These are phyloP conservation scores for Chamaea fasciata DNA, from an alignment of 2,113 vertebrate genomes.

Conservation along the genomic window DNA sequence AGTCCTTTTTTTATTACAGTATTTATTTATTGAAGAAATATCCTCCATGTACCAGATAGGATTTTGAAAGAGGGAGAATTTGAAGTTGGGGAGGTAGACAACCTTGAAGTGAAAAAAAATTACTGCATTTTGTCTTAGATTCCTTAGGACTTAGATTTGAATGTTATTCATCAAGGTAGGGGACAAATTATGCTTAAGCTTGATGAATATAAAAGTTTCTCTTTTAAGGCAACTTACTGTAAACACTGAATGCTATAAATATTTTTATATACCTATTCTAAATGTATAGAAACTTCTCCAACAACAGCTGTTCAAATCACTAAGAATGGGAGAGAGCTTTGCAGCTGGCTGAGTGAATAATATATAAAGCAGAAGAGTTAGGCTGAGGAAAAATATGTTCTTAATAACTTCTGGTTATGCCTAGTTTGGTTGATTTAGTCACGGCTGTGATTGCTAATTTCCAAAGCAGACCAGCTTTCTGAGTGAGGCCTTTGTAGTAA, in stretches of 20 bases:
- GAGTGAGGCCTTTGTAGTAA: neutral
- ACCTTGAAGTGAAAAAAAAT: neutral
- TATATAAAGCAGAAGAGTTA: neutral
- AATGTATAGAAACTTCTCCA: neutral
- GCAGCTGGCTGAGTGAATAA: neutral
- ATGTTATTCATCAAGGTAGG: neutral
- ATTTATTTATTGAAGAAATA: conserved; percentile 17
- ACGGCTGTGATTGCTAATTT: neutral
- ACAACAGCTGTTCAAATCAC: neutral
- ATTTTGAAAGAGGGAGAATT: neutral
- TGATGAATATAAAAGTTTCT: neutral
- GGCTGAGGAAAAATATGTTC: neutral
- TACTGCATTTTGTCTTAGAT: neutral
- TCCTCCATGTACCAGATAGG: neutral
- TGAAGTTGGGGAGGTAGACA: neutral
- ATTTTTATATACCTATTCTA: neutral
- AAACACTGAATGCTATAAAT: neutral
- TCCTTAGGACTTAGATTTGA: neutral
- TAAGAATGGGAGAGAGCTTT: neutral
- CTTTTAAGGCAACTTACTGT: neutral
- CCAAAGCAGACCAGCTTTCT: neutral
- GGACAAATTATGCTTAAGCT: neutral
- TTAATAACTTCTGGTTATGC: neutral
- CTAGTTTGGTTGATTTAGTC: neutral
- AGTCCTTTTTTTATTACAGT: neutral